Conservation (phyloP, 1,140 invertebrate species). For the Pogonus chalceus region DNA sequence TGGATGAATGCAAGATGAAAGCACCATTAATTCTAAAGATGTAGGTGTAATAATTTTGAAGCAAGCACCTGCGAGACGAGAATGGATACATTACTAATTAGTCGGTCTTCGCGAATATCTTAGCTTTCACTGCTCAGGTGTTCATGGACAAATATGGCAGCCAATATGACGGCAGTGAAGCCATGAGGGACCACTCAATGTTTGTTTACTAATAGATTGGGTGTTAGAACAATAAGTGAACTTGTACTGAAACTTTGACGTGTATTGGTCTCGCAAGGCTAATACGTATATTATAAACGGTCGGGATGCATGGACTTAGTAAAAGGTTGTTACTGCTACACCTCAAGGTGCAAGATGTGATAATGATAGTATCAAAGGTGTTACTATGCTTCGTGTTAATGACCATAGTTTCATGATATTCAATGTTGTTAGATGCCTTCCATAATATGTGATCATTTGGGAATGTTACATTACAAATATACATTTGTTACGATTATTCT, state of each 20-base stretch:
- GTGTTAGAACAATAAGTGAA: constrained; percentile 1
- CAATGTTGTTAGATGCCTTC: no score
- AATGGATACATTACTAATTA: constrained; percentile 2
- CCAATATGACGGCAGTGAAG: not conserved
- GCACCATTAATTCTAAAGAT: not conserved
- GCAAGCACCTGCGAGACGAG: not conserved
- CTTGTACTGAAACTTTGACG: constrained; percentile 4
- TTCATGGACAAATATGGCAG: not conserved
- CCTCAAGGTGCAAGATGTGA: no score
- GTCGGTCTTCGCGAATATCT: not conserved
- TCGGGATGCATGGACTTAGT: no score
- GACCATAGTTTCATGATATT: no score
- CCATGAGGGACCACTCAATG: constrained; percentile 2
- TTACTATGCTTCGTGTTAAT: no score
- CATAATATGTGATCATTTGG: no score
- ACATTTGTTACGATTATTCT: no score
- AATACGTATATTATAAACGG: no score
- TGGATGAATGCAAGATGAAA: not conserved
- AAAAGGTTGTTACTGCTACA: no score
- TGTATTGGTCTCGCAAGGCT: not conserved
- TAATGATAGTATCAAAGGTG: no score
- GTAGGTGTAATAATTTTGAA: constrained; percentile 1
- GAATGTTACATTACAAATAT: no score
- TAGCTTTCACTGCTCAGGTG: not conserved
- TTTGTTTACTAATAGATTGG: constrained; percentile 2